Percentiles rank a stretch among this genome's conserved stretches.
These are phyloP conservation scores for Campoplex nolae DNA, from an alignment of 2,888 invertebrate genomes.

Conservation along the genomic window DNA sequence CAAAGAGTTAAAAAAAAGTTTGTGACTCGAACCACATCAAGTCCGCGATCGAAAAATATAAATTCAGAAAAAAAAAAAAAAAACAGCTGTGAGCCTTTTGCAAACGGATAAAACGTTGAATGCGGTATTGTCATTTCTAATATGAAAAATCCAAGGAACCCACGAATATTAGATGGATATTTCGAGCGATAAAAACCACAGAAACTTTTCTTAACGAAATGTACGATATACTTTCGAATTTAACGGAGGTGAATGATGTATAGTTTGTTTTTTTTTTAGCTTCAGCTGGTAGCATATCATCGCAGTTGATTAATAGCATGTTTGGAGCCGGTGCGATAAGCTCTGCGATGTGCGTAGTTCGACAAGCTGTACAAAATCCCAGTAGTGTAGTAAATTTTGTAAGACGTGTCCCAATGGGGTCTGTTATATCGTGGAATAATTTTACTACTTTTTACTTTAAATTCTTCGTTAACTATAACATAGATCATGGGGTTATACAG, in stretches of 20 bases:
- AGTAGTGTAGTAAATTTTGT: slow-evolving; percentile 8
- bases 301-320: slow-evolving; percentile 2
- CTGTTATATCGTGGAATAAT: slow-evolving; percentile 26
- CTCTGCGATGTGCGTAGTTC: slow-evolving; percentile 32
- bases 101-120: not conserved
- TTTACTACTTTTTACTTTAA: not conserved
- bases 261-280: slow-evolving; percentile 4
- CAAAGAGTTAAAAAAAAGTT: not conserved
- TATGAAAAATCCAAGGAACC: not conserved
- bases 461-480: not conserved
- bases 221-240: not conserved
- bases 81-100: not conserved
- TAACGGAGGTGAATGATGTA: not conserved
- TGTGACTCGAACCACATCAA: too few relatives aligned
- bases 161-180: not conserved
- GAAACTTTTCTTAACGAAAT: not conserved
- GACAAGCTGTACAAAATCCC: slow-evolving; percentile 29
- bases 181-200: not conserved
- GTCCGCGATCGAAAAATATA: not conserved
- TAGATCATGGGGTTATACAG: too few relatives aligned
- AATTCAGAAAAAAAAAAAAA: not conserved
- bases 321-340: slow-evolving; percentile 34
- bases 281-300: slow-evolving; percentile 22
- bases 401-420: slow-evolving; percentile 9
- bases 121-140: not conserved